Conservation (phyloP, 2,797 vertebrate species). For the Lates japonicus region DNA sequence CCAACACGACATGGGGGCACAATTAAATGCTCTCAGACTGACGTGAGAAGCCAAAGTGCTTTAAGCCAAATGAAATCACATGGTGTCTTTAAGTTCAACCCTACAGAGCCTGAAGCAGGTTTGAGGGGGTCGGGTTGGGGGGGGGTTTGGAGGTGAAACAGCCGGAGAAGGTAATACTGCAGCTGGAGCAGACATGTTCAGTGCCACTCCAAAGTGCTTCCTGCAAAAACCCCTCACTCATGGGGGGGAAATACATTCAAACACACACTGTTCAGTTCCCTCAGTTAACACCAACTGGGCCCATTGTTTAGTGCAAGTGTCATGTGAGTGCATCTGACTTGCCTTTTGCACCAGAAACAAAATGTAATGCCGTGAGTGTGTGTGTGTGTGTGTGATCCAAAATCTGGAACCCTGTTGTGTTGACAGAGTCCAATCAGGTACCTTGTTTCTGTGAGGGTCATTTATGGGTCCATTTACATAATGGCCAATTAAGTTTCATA, state of each 20-base stretch:
- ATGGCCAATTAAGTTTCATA: too few species aligned
- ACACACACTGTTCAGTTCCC: conserved; percentile 32
- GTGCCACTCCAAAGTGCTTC: conserved; percentile 72
- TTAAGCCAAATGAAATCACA: conserved; percentile 46
- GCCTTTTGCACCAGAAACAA: neutral
- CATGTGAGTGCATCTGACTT: neutral
- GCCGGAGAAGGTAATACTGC: conserved; percentile 60
- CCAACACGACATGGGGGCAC: neutral
- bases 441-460: conserved; percentile 17
- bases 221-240: conserved; percentile 32
- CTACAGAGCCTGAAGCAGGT: neutral
- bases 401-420: conserved; percentile 16
- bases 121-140: neutral
- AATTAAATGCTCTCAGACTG: conserved; percentile 10
- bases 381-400: neutral
- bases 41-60: conserved; percentile 67
- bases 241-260: conserved; percentile 73
- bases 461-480: neutral
- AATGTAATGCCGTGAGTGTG: neutral
- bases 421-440: conserved; percentile 27
- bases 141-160: neutral
- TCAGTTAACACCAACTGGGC: neutral
- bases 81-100: conserved; percentile 2
- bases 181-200: conserved; percentile 25
- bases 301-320: conserved; percentile 16